phyloP scores from a whole-genome alignment of 1,140 invertebrate species.

The Drosophila guanche region DNA sequence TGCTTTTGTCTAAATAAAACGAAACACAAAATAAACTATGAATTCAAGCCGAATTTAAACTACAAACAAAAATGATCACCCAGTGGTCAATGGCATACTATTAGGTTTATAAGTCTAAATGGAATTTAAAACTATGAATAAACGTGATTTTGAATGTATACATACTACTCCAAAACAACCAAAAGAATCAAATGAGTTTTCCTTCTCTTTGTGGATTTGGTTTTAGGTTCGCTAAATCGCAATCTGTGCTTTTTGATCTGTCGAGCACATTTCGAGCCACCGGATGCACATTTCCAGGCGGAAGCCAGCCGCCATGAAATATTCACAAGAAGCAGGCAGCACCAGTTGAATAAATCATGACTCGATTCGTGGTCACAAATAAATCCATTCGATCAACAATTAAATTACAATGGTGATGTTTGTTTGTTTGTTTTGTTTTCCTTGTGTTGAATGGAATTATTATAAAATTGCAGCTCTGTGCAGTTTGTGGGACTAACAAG shows the following conservation, averaged over 20 bases:
- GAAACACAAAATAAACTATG: conserved; percentile 7
- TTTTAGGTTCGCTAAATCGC: conserved; percentile 5
- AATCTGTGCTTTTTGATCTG: neutral
- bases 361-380: no score
- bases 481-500: no score
- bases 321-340: conserved; percentile 11
- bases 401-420: no score
- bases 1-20: conserved; percentile 7
- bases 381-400: no score
- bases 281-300: conserved; percentile 17
- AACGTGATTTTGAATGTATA: conserved; percentile 68
- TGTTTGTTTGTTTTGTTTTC: no score
- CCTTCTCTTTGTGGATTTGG: conserved; percentile 1
- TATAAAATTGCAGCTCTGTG: no score
- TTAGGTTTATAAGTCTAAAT: conserved; percentile 70
- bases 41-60: conserved; percentile 72
- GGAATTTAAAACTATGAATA: conserved; percentile 55
- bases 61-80: conserved; percentile 35
- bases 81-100: conserved; percentile 74
- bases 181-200: neutral
- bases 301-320: conserved; percentile 29
- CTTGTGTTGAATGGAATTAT: no score
- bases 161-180: conserved; percentile 6
- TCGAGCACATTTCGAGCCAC: neutral
- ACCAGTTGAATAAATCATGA: no score